These are phyloP conservation scores for Babylonia areolata DNA, from an alignment of 1,140 invertebrate species.

Conservation along the genomic window DNA sequence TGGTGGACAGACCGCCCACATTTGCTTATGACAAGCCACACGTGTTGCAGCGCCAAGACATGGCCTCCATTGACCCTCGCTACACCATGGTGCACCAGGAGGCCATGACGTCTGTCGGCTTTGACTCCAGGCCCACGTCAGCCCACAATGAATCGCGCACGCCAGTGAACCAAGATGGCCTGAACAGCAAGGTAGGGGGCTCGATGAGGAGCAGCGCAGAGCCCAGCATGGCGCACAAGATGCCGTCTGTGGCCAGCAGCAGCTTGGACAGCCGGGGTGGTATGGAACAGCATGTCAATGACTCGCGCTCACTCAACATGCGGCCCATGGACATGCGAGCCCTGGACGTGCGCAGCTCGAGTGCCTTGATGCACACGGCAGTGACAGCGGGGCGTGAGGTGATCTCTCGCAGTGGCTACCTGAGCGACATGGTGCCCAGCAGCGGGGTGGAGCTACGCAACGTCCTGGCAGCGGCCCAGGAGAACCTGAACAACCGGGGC, in stretches of 20 bases:
- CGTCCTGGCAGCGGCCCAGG: constrained; percentile 35
- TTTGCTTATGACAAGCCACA: constrained; percentile 35
- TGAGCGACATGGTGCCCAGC: constrained; percentile 30
- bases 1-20: constrained; percentile 23
- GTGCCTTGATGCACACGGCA: constrained; percentile 31
- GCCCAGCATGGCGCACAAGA: constrained; percentile 23
- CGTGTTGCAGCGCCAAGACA: constrained; percentile 23
- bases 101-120: constrained; percentile 37
- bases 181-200: constrained; percentile 9
- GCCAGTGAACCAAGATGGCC: neutral
- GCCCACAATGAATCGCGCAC: constrained; percentile 1
- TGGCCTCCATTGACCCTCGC: constrained; percentile 26
- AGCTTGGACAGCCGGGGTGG: constrained; percentile 13
- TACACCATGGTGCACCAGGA: constrained; percentile 35
- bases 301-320: constrained; percentile 17
- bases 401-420: constrained; percentile 32
- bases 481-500: constrained; percentile 16
- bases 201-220: constrained; percentile 6
- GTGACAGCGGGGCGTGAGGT: constrained; percentile 23
- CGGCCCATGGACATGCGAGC: constrained; percentile 37
- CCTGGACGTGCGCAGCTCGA: constrained; percentile 30
- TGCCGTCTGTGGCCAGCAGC: neutral
- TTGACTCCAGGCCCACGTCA: constrained; percentile 29
- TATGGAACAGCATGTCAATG: constrained; percentile 23
- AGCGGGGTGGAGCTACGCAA: constrained; percentile 33